phyloP scores from a whole-genome alignment of 1,140 invertebrate genomes.

The Telenomus remus region DNA sequence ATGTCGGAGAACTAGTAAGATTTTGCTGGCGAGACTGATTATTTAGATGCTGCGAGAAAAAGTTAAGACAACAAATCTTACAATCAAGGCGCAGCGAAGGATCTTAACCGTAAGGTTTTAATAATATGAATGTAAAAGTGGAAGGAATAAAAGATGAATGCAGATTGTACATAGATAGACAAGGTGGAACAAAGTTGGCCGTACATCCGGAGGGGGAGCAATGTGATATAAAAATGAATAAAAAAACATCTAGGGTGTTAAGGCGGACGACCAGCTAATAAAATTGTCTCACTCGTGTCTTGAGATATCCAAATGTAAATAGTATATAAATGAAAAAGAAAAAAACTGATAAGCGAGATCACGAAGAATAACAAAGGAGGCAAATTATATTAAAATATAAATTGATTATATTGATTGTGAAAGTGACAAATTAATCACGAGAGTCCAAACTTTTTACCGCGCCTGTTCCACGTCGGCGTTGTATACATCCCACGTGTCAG shows the following conservation, averaged over 20 bases:
- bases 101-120: conserved; percentile 44
- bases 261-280: conserved; percentile 66
- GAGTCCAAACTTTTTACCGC: conserved; percentile 62
- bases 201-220: conserved; percentile 62
- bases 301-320: conserved; percentile 71
- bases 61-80: conserved; percentile 30
- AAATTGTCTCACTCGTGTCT: conserved; percentile 67
- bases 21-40: conserved; percentile 57
- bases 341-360: conserved; percentile 31
- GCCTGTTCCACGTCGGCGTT: conserved; percentile 57
- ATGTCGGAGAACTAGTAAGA: conserved; percentile 47
- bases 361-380: conserved; percentile 26
- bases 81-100: conserved; percentile 53
- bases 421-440: conserved; percentile 56
- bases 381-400: conserved; percentile 60
- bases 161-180: conserved; percentile 42
- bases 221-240: conserved; percentile 76
- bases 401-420: conserved; percentile 65
- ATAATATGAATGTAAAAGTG: conserved; percentile 1
- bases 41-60: conserved; percentile 44
- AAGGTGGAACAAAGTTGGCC: conserved; percentile 54
- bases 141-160: not conserved
- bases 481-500: conserved; percentile 66
- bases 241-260: conserved; percentile 65
- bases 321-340: conserved; percentile 62